Conservation (phyloP, 2,113 vertebrate genomes). For the Clarias magur region DNA sequence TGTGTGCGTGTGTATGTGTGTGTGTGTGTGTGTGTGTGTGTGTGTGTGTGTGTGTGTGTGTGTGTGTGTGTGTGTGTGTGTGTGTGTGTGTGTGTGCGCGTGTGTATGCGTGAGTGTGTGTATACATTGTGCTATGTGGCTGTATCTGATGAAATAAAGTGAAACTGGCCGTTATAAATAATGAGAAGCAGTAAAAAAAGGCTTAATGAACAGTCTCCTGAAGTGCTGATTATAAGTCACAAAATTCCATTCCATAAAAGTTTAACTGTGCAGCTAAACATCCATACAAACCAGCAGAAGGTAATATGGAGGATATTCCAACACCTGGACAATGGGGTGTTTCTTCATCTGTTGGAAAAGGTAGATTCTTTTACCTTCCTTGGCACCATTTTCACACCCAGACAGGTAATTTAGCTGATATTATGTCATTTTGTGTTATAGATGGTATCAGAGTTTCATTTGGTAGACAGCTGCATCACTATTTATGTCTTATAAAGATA, state of each 20-base stretch:
- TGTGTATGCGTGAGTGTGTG: background rate
- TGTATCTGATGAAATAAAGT: conserved; percentile 6
- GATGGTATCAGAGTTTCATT: background rate
- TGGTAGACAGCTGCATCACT: background rate
- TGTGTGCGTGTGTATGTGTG: no score
- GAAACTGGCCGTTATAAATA: conserved; percentile 12
- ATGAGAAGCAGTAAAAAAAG: conserved; percentile 7
- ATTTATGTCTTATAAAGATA: background rate
- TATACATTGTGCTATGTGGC: background rate
- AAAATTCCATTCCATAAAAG: background rate
- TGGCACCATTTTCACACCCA: background rate
- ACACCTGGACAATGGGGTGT: background rate
- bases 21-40: no score
- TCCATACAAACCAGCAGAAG: background rate
- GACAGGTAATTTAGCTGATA: conserved; percentile 1
- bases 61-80: background rate
- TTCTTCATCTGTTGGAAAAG: background rate
- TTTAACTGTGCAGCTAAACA: background rate
- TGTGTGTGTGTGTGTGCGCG: no score
- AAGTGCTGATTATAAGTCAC: background rate
- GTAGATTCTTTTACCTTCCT: background rate
- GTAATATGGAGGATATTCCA: background rate
- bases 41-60: background rate
- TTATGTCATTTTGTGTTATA: background rate
- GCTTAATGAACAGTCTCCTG: background rate